Base-by-base conservation (phyloP, 2,113 vertebrate genomes). In the rabbit (Oryctolagus cuniculus) region DNA sequence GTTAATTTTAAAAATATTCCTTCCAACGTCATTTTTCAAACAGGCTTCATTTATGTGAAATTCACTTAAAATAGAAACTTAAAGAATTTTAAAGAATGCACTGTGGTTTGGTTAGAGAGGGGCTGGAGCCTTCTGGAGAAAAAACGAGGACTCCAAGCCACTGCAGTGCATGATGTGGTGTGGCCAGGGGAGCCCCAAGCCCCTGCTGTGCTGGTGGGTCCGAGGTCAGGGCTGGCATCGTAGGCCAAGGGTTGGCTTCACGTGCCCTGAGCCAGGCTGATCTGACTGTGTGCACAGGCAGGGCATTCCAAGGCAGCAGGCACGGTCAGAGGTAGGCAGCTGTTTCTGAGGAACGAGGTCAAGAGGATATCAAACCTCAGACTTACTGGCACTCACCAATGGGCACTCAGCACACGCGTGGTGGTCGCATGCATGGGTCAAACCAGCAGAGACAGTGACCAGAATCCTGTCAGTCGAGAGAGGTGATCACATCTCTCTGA, bases 41-140 rank as follows among this genome's bases (percentile, higher is more conserved):
- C 1, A 25, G 61, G 36, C 2, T 75, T 93, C 58, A 63, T 29
- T 85, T 82, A 55, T n/a, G 27, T 75, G 67, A 89, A 36, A 84
- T 63, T 49, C 29, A 90, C n/a, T 79, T 85, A 83, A 80, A 91
- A 81, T 64, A 77, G 38, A 81, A 85, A 83, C 78, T 38, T 66
- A 70, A 73, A n/a, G 15, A 53, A 88, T 51, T 88, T 53, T 36
- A 74, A 69, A 11, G 70, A 22, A 13, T 29, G 13, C 11, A 44
- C 49, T 11, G 31, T 67, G 63, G 73, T 36, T 75, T 78, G 53
- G 3, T 73, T 81, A 75, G 51, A 93, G 16, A 82, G 13, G 1
- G 15, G 31, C 2, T 29, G 63, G 64, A n/a, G 36, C 55, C 73
- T 69, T 29, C 22, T 69, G 11, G 53, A 13, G 2, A 21, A 38